Evolutionary conservation across 2,113 vertebrate species (phyloP).

Genomic region (Pachypanchax playfairii): DNA sequence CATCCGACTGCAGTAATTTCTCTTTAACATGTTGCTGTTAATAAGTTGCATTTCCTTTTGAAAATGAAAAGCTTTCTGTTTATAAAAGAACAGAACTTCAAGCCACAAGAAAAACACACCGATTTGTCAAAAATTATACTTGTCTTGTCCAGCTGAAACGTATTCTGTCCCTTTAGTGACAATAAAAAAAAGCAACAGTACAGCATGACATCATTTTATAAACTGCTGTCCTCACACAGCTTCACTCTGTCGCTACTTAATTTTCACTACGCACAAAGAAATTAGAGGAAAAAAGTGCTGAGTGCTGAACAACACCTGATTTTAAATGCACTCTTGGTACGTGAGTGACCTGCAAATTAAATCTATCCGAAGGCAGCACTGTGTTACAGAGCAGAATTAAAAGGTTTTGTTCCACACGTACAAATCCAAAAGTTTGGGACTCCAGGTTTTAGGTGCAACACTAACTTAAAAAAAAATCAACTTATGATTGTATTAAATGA

Average conservation of each 20-base stretch:
- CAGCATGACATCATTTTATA: slow-evolving; percentile 16
- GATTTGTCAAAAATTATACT: slow-evolving; percentile 16
- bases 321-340: not conserved
- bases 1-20: slow-evolving; percentile 8
- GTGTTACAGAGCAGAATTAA: not conserved
- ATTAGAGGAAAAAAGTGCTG: not conserved
- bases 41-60: slow-evolving; percentile 6
- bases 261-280: too few species aligned
- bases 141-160: slow-evolving; percentile 2
- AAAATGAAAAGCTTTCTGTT: slow-evolving; percentile 32
- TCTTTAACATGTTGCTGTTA: slow-evolving; percentile 1
- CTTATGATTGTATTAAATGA: too few species aligned
- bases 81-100: slow-evolving; percentile 9
- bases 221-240: too few species aligned
- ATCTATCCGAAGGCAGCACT: not conserved
- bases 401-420: too few species aligned
- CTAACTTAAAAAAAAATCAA: too few species aligned
- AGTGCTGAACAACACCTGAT: slow-evolving; percentile 4
- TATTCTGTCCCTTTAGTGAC: slow-evolving; percentile 9
- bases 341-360: too few species aligned
- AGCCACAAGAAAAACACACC: slow-evolving; percentile 7
- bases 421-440: not conserved
- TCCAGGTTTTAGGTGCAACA: too few species aligned
- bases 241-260: too few species aligned
- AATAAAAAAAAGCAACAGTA: slow-evolving; percentile 6